Base-by-base conservation (phyloP, 1,140 invertebrate genomes). In the Drosophila simulans region DNA sequence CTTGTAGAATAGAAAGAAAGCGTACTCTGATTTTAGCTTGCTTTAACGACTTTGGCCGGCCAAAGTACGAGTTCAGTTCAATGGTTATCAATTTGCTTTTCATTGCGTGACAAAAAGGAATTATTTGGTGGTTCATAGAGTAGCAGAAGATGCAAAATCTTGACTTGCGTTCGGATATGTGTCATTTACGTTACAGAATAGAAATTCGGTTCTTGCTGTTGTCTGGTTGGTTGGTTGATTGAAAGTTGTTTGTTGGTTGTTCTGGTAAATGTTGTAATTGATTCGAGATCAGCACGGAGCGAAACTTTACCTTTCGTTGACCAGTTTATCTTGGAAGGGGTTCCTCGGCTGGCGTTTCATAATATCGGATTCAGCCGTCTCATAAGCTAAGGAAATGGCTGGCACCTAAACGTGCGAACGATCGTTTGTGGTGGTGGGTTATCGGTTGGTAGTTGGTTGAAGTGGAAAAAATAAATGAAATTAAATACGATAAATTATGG, bases 261-360 rank as follows among this genome's bases (percentile, higher is more conserved):
- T 53, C 42, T 52, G 34, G 48, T 64, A 46, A 59, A 69, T 49
- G 46, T 52, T 77, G 71, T 65, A 55, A 60, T 59, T 69, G 35
- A 70, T 80, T 74, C 52, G 60, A 64, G 58, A 65, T 51, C 66
- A 77, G 76, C 80, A 81, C 69, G 79, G 80, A 90, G 80, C 76
- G 82, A 88, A 84, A 90, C 48, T 92, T 96, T 97, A 98, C 97
- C 98, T 98, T 95, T 99, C 97, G 94, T 99, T 99, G 92, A 99
- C 98, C 92, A 99, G 96, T 94, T 98, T 98, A 95, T 99, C 98
- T 93, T 94, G 95, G 94, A 96, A 95, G 93, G 98, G 97, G 93
- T 99, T 98, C 96, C 99, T 96, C 93, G 99, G 99, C 94, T 97
- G 96, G 93, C 98, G 96, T 95, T 99, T 99, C 99, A 99, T 99